Conservation (phyloP, 1,140 invertebrate species). For the Sminthurides bifidus region DNA sequence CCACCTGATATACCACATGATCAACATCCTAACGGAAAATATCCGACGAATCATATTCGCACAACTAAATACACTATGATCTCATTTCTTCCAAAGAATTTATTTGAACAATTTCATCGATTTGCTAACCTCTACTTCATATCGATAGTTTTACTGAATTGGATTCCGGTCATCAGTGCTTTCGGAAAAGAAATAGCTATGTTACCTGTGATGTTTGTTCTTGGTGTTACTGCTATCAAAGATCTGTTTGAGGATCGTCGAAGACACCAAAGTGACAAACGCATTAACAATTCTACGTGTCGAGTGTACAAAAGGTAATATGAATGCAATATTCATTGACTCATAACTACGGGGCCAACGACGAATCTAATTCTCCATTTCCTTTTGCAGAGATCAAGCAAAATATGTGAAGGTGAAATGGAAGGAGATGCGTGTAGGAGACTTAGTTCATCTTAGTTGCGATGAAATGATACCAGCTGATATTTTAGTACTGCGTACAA, state of each 20-base stretch:
- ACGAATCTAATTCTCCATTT: slow-evolving; percentile 2
- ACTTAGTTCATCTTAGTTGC: slow-evolving; percentile 89
- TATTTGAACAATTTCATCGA: slow-evolving; percentile 94
- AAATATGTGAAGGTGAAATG: slow-evolving; percentile 76
- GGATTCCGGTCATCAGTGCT: slow-evolving; percentile 83
- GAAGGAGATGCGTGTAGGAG: slow-evolving; percentile 83
- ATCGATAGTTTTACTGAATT: slow-evolving; percentile 89
- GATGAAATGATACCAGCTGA: slow-evolving; percentile 95
- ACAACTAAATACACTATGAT: slow-evolving; percentile 93
- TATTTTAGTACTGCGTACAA: slow-evolving; percentile 74
- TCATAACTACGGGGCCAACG: not conserved
- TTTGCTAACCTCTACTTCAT: slow-evolving; percentile 98
- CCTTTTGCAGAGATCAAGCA: slow-evolving; percentile 55
- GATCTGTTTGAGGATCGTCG: slow-evolving; percentile 92
- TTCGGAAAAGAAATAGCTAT: slow-evolving; percentile 94
- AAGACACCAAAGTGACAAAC: slow-evolving; percentile 74
- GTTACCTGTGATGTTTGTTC: slow-evolving; percentile 85
- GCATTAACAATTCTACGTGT: slow-evolving; percentile 86
- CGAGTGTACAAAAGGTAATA: slow-evolving; percentile 76
- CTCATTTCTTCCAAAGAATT: slow-evolving; percentile 90
- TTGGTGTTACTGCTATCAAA: slow-evolving; percentile 92
- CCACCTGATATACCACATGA: slow-evolving; percentile 60
- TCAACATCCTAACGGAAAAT: slow-evolving; percentile 69
- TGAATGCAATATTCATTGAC: not conserved
- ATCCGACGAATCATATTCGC: slow-evolving; percentile 65